Base-by-base conservation (phyloP, 2,797 vertebrate genomes). In the Rhinoraja longicauda region DNA sequence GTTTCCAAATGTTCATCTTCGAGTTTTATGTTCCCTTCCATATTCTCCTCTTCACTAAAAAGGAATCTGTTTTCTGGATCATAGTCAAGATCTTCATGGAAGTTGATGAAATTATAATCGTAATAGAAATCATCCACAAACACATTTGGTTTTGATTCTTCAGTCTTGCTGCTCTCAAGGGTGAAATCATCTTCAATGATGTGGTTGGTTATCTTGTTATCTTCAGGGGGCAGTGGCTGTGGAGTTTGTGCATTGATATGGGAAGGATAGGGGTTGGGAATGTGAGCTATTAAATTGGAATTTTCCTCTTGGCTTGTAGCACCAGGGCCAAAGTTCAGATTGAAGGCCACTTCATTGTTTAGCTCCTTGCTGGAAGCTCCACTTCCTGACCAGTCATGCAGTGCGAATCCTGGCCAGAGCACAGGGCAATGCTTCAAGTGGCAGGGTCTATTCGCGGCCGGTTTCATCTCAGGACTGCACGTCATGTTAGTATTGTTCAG, bases 71-170 rank as follows among this genome's bases (percentile, higher is more conserved):
- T 95, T 12, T 95, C 92, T 77, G 96, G 95, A 21, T 97, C 96
- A 19, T 98, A 96, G 0, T 97, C 97, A 88, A 99, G 95, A 93
- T 99, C 98, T 94, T 99, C 98, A 0, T 99, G 99, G 94, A 99
- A 99, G 94, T 97, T 98, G 94, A 99, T 99, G 2, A 99, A 99
- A 94, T 99, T 99, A 26, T 99, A 99, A 94, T 99, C 98, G 0
- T 99, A 99, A 95, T 99, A 99, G 94, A 99, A 99, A 88, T 99
- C 98, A 0, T 99, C 98, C 0, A 99, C 97, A 17, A 97, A 95
- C 88, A 97, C 94, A 0, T 93, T 94, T 0, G 96, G 97, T 62
- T 95, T 94, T 0, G 95, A 93, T 39, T 93, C 93, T 15, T 94
- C 94, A 0, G 95, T 93, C 1, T 95, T 96, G 8, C 94, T 95